These are phyloP conservation scores for Mamestra brassicae DNA, from an alignment of 2,888 invertebrate genomes.

Conservation along the genomic window DNA sequence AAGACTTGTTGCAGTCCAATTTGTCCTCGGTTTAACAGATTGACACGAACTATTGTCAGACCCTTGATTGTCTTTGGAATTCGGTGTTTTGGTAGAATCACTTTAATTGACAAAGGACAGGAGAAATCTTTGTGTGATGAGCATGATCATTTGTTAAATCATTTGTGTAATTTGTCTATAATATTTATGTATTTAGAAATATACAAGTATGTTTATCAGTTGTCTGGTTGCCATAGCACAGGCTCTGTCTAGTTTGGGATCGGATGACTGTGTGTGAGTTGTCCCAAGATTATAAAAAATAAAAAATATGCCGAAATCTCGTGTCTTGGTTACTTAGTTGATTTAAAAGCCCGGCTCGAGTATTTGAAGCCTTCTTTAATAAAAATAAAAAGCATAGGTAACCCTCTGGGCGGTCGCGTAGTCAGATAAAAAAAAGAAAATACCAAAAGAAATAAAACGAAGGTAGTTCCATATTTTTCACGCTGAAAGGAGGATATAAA, in stretches of 20 bases:
- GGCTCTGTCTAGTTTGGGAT: no score
- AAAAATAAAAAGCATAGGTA: neutral
- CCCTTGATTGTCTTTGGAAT: conserved; percentile 4
- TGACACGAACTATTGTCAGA: conserved; percentile 1
- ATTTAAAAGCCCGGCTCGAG: neutral
- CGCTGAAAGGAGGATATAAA: conserved; percentile 25
- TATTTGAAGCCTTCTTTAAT: no score
- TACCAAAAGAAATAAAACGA: neutral
- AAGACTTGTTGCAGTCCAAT: conserved; percentile 25
- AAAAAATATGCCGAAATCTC: neutral
- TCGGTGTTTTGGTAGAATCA: neutral
- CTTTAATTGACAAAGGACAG: no score
- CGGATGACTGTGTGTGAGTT: no score
- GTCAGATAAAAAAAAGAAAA: neutral
- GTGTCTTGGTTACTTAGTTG: neutral
- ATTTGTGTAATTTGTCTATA: no score
- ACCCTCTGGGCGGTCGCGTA: neutral
- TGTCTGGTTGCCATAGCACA: no score
- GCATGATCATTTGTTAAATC: no score
- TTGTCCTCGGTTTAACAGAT: conserved; percentile 15
- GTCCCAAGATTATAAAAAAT: no score
- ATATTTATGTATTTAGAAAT: no score
- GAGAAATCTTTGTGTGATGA: no score
- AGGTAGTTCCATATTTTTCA: conserved; percentile 19
- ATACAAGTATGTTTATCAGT: no score